These are phyloP conservation scores for Rhopilema esculentum DNA, from an alignment of 30 jellyfish, hydroid and myxozoan species.

Conservation along the genomic window DNA sequence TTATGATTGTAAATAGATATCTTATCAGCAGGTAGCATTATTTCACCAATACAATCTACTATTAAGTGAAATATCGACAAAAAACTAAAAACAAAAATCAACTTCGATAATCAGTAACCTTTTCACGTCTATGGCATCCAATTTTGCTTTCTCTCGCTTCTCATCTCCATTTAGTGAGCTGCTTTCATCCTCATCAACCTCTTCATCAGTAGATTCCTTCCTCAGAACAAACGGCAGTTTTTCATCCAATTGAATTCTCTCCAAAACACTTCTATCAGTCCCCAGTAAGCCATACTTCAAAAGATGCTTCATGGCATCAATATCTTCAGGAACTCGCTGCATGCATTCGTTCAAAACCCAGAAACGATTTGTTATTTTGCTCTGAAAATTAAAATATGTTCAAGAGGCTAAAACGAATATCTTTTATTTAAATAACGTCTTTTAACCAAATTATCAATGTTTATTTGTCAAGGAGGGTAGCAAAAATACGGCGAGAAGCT, in stretches of 20 bases:
- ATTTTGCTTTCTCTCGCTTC: background rate
- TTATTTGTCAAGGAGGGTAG: too few species aligned
- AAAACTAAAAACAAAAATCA: background rate
- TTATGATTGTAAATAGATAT: too few species aligned
- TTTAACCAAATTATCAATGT: too few species aligned
- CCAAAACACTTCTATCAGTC: constrained; percentile 64
- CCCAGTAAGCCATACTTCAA: constrained; percentile 95
- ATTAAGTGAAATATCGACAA: background rate
- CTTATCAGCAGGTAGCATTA: too few species aligned
- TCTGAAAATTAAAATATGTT: constrained; percentile 28
- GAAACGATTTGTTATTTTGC: constrained; percentile 84
- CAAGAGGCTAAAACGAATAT: too few species aligned
- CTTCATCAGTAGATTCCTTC: constrained; percentile 1
- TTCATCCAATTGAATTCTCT: constrained; percentile 52
- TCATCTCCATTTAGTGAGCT: background rate
- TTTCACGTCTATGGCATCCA: background rate
- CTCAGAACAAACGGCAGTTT: constrained; percentile 50
- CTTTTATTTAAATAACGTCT: too few species aligned
- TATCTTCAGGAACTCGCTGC: constrained; percentile 92
- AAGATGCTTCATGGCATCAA: constrained; percentile 88
- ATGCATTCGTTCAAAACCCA: constrained; percentile 98
- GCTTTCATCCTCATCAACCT: constrained; percentile 3
- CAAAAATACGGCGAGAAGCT: too few species aligned
- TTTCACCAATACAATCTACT: too few species aligned
- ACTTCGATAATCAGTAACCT: background rate